Percentiles rank a stretch among this genome's conserved stretches.
phyloP scores from a whole-genome alignment of 2,797 vertebrate species.

The Gallirallus australis region DNA sequence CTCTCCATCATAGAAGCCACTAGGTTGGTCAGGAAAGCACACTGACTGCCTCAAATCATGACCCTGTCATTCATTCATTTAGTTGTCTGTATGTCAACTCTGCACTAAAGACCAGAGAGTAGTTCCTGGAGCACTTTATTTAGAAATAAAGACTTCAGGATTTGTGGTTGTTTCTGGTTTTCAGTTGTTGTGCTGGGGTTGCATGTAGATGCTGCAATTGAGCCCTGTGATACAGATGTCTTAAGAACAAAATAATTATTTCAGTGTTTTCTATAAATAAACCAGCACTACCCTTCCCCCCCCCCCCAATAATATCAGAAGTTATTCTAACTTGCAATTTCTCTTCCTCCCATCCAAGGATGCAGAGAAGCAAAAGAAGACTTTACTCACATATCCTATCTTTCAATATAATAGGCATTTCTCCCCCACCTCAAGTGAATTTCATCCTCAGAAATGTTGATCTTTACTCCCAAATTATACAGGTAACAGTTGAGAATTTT shows the following conservation, averaged over 20 bases:
- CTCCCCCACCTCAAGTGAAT: background rate
- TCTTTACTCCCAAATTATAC: background rate
- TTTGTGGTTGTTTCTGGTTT: background rate
- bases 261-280: background rate
- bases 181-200: background rate
- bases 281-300: background rate
- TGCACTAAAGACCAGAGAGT: background rate
- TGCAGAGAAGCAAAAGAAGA: background rate
- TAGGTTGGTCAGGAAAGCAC: background rate
- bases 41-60: background rate
- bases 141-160: background rate
- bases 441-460: background rate
- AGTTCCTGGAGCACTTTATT: background rate
- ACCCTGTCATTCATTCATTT: background rate
- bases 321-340: background rate
- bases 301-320: background rate
- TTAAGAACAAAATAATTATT: background rate
- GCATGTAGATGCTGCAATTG: background rate
- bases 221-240: background rate
- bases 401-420: background rate
- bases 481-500: background rate
- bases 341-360: background rate
- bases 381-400: background rate
- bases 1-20: background rate
- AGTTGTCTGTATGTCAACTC: background rate